Evolutionary conservation across 2,113 vertebrate genomes (phyloP), one percentile per base, ranked within the genome.

Genomic region (Gambusia holbrooki): DNA sequence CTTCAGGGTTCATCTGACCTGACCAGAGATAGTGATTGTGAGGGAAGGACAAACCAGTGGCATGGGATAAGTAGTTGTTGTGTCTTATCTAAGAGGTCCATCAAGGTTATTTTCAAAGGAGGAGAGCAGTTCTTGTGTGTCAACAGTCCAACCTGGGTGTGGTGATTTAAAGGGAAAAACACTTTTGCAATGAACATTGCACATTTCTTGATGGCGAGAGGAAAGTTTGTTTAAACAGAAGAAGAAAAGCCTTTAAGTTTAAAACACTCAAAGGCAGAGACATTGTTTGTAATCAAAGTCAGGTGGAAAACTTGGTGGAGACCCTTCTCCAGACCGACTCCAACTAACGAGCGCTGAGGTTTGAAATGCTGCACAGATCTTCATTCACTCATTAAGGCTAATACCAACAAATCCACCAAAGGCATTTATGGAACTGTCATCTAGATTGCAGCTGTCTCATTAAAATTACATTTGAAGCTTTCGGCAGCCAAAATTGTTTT

Each of bases 401-500:
- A 91, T 91, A 86, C 86, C 88, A 88, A 74, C 85, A 87, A 89
- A 89, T 88, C 84, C 81, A 82, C 80, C 84, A 32, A 70, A 84
- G 71, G 86, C 86, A 86, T 82, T 92, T 88, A 89, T 73, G 62
- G 77, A 89, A 84, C 79, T 33, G 37, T 80, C 85, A 80, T 82
- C 29, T 25, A 88, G 73, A 86, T 74, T 81, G 71, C 80, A 87
- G 90, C 84, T 81, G 81, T 85, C 90, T 92, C 91, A 88, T 92
- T 93, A 92, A 92, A 92, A 90, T 71, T 80, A 74, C 73, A 93
- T 92, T 87, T 87, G 63, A 83, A 87, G 73, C 79, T 77, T 71
- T 88, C 85, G 87, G 72, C 83, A 74, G 67, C 77, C 84, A 79
- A 76, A 88, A 84, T 87, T 51, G 29, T 71, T 81, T 74, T 76